These are phyloP conservation scores for Thymelicus lineola DNA, from an alignment of 2,888 invertebrate species.

Conservation along the genomic window DNA sequence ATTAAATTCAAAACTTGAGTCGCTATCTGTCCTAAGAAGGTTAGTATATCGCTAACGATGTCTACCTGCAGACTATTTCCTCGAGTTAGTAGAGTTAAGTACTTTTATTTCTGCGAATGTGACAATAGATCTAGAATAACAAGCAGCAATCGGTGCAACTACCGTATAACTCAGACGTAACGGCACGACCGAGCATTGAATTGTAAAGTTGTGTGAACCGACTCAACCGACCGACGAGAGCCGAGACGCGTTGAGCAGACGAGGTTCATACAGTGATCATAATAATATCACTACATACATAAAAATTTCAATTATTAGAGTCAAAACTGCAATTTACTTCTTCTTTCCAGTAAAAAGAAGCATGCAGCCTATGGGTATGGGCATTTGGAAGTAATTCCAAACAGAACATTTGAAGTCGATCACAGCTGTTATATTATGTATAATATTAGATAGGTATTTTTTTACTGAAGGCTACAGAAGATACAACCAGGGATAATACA, in stretches of 20 bases:
- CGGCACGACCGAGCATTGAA: conserved; percentile 28
- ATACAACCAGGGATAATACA: no score
- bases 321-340: no score
- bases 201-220: conserved; percentile 27
- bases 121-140: conserved; percentile 33
- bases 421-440: no score
- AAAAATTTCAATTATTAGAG: no score
- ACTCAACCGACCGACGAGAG: no score
- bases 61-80: neutral
- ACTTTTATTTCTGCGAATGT: conserved; percentile 38
- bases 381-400: no score
- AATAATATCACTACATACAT: neutral
- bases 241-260: neutral
- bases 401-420: no score
- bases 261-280: neutral
- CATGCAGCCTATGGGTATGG: no score
- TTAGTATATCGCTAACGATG: neutral
- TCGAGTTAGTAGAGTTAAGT: conserved; percentile 16
- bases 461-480: no score
- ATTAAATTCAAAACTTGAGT: conserved; percentile 4
- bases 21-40: neutral
- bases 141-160: conserved; percentile 26
- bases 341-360: no score
- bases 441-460: no score
- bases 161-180: conserved; percentile 36